Evolutionary conservation across 2,113 vertebrate genomes (phyloP), one percentile per base, ranked within the genome.

Genomic region (Todiramphus saurophagus): DNA sequence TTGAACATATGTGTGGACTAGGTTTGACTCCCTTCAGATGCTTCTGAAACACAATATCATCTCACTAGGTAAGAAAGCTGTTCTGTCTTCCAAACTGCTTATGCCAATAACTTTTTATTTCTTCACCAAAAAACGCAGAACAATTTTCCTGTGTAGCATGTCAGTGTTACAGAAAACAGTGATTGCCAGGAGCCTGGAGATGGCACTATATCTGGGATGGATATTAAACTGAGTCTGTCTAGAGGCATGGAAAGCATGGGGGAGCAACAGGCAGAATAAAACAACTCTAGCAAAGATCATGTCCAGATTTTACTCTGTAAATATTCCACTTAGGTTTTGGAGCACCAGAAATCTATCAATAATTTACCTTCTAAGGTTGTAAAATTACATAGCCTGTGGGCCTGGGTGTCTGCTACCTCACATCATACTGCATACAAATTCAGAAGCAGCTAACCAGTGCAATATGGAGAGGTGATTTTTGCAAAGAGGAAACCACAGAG

Each of bases 81-180:
- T 41, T 91, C 56, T 79, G 50, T 76, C 53, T 96, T 96, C 87
- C 89, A 91, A 84, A 89, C 73, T 84, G 95, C 87, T 74, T 94
- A 66, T 83, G 93, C 89, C 95, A 96, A 83, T 92, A 94, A 96
- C 48, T 82, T 95, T 94, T 95, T 93, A 94, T 92, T 89, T 91
- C 50, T 89, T 14, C 74, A 92, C 56, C 41, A 89, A 93, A 88
- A 92, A 80, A 77, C 33, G 87, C 58, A 94, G 60, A 90, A 74
- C 30, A 70, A 35, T 85, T 91, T 82, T 80, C 70, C 83, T 87
- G 80, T 73, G 66, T 31, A 68, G 80, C 73, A 56, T 23, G 3
- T 89, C 74, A 87, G 41, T 55, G 41, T 96, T 89, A 92, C 81
- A 87, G 90, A 91, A 62, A 93, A 72, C 66, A 89, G 69, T 1